A percentile compares a stretch with the other conserved stretches of the same genome.
These are phyloP conservation scores for Physocephala rufipes DNA, from an alignment of 2,888 invertebrate species.

Conservation along the genomic window DNA sequence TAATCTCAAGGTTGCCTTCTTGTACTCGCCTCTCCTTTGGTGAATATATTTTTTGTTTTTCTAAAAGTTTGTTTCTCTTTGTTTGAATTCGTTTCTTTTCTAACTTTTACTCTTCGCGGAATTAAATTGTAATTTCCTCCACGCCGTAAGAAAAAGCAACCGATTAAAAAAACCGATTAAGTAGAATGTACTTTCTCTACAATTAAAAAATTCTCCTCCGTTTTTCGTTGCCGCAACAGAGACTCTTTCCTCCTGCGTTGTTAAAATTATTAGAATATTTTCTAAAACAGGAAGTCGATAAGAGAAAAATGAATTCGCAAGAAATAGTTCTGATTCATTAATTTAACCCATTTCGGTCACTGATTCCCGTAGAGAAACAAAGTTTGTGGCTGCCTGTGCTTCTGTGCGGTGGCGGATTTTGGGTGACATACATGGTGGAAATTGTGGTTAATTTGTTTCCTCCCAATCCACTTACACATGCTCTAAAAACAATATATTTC, in stretches of 20 bases:
- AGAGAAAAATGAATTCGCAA: constrained; percentile 16
- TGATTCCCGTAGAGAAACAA: too few species aligned
- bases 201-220: background rate
- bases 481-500: too few species aligned
- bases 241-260: background rate
- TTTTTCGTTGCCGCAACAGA: background rate
- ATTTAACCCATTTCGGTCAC: too few species aligned
- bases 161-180: too few species aligned
- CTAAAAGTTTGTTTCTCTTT: background rate
- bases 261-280: background rate
- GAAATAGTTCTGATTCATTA: background rate
- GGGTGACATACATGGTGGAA: too few species aligned
- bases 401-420: too few species aligned
- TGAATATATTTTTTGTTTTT: background rate
- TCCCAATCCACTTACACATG: too few species aligned
- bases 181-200: background rate
- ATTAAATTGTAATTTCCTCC: too few species aligned
- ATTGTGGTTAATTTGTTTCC: too few species aligned
- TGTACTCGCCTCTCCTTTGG: background rate
- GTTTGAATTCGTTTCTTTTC: background rate
- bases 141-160: too few species aligned
- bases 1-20: constrained; percentile 33
- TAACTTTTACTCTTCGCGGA: background rate
- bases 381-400: too few species aligned
- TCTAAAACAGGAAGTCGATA: constrained; percentile 28